A percentile compares a stretch with the other conserved stretches of the same genome.
These are phyloP conservation scores for Metellina segmentata DNA, from an alignment of 2,888 invertebrate species.

Conservation along the genomic window DNA sequence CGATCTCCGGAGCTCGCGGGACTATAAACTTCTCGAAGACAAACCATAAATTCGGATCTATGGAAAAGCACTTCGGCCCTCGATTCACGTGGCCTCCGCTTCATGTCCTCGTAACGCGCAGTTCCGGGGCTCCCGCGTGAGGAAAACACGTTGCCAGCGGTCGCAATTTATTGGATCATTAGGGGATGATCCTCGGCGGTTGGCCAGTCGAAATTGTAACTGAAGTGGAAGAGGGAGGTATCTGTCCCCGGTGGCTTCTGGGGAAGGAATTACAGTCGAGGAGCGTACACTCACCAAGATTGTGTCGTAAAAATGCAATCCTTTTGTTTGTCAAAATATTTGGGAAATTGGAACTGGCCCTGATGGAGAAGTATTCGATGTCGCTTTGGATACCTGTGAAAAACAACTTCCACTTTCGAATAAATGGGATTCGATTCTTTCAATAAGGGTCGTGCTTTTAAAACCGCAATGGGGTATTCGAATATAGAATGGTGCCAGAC, in stretches of 20 bases:
- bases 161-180: constrained; percentile 46
- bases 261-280: neutral
- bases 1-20: constrained; percentile 49
- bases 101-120: neutral
- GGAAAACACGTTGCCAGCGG: neutral
- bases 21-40: constrained; percentile 63
- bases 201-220: constrained; percentile 11
- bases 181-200: constrained; percentile 18
- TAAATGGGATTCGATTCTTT: neutral
- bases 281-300: constrained; percentile 36
- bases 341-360: neutral
- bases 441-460: neutral
- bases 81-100: neutral
- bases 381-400: neutral
- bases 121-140: neutral
- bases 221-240: constrained; percentile 14
- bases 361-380: neutral
- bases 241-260: constrained; percentile 3
- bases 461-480: neutral
- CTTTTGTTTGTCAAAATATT: neutral
- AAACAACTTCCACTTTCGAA: neutral
- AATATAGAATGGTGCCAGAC: neutral
- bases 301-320: constrained; percentile 26
- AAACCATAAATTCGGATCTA: constrained; percentile 63
- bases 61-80: constrained; percentile 44